phyloP scores from a whole-genome alignment of 2,797 vertebrate genomes.

The Acanthurus lineatus region DNA sequence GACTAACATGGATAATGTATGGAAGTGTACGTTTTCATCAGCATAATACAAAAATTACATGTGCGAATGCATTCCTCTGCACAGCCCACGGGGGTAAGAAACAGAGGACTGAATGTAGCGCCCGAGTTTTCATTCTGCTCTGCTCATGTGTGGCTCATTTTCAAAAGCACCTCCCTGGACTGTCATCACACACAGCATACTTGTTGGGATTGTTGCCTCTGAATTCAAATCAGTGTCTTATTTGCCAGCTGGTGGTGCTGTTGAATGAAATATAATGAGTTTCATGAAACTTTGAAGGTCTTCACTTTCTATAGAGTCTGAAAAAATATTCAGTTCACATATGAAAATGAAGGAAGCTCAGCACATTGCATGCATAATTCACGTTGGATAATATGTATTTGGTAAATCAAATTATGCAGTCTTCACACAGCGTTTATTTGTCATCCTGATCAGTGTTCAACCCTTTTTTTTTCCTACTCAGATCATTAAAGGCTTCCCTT shows the following conservation, averaged over 20 bases:
- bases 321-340: slow-evolving; percentile 35
- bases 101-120: neutral
- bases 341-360: slow-evolving; percentile 24
- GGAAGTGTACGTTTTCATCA: slow-evolving; percentile 7
- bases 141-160: slow-evolving; percentile 14
- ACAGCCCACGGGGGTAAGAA: neutral
- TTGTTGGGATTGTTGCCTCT: slow-evolving; percentile 20
- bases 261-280: slow-evolving; percentile 62
- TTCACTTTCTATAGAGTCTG: slow-evolving; percentile 27
- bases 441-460: neutral
- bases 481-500: slow-evolving; percentile 11
- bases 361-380: slow-evolving; percentile 36
- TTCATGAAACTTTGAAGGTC: slow-evolving; percentile 43
- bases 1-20: neutral
- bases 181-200: slow-evolving; percentile 14
- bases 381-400: slow-evolving; percentile 8
- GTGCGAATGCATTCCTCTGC: slow-evolving; percentile 3
- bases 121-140: slow-evolving; percentile 3
- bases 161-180: slow-evolving; percentile 24
- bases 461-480: neutral
- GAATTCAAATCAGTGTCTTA: slow-evolving; percentile 55
- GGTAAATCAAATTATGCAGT: slow-evolving; percentile 7
- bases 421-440: slow-evolving; percentile 2
- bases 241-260: slow-evolving; percentile 71
- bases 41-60: neutral